A percentile compares a stretch with the other conserved stretches of the same genome.
Conservation (phyloP, 2,888 invertebrate genomes). For the Drosophila neoperkinsi region DNA sequence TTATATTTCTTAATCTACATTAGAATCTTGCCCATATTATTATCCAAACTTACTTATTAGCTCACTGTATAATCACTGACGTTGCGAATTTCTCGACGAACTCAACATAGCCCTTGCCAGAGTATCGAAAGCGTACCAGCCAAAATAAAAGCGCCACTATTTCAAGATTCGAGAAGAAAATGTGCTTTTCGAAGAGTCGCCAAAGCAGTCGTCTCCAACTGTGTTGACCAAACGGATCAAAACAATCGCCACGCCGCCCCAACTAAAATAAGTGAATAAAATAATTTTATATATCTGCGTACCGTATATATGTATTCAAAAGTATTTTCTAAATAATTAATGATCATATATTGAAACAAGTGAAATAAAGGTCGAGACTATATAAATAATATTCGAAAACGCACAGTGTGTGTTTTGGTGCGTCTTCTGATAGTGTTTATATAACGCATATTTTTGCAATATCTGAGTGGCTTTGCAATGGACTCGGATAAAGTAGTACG, state of each 20-base stretch:
- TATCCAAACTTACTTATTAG: neutral
- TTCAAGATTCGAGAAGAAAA: conserved; percentile 56
- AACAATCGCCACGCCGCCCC: conserved; percentile 41
- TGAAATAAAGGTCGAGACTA: conserved; percentile 25
- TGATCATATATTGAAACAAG: conserved; percentile 46
- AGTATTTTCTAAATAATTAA: conserved; percentile 41
- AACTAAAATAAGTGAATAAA: conserved; percentile 46
- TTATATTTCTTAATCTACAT: neutral
- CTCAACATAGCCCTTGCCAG: neutral
- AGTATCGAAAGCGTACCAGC: conserved; percentile 32
- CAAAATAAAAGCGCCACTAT: conserved; percentile 52
- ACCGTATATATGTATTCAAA: conserved; percentile 16
- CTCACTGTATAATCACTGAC: neutral
- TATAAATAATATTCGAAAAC: conserved; percentile 32
- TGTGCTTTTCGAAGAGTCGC: conserved; percentile 63
- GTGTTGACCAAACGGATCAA: conserved; percentile 57
- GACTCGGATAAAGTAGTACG: conserved; percentile 85
- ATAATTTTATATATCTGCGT: conserved; percentile 35
- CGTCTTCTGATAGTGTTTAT: conserved; percentile 60
- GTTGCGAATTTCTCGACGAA: neutral
- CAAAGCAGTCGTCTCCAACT: conserved; percentile 62
- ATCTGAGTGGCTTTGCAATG: conserved; percentile 60
- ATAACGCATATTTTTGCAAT: conserved; percentile 57
- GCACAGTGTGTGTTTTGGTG: conserved; percentile 27
- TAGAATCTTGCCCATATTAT: neutral